These are phyloP conservation scores for Andrena bicolor DNA, from an alignment of 2,888 invertebrate genomes.

Conservation along the genomic window DNA sequence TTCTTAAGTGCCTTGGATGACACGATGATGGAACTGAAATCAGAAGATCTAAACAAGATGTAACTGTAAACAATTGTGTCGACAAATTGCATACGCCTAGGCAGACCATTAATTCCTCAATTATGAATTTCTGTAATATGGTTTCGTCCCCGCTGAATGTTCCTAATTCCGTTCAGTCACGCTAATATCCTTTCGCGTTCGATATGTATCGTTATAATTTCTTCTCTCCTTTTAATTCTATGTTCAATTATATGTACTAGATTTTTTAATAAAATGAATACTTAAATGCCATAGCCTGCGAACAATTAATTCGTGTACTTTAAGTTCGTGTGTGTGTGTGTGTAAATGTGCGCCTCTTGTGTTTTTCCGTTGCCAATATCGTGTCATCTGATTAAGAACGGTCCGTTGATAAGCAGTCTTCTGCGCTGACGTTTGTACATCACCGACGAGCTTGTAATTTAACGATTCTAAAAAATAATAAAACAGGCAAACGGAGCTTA, in stretches of 20 bases:
- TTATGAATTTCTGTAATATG: too few species aligned
- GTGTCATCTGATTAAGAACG: slow-evolving; percentile 69
- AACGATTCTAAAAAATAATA: slow-evolving; percentile 53
- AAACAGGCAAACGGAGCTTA: slow-evolving; percentile 55
- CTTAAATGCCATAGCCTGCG: slow-evolving; percentile 1
- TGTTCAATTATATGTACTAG: not conserved
- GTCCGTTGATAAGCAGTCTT: slow-evolving; percentile 54
- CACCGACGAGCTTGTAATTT: slow-evolving; percentile 63
- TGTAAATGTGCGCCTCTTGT: too few species aligned
- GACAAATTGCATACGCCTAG: too few species aligned
- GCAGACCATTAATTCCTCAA: too few species aligned
- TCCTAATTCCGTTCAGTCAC: not conserved
- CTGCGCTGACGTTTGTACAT: slow-evolving; percentile 46
- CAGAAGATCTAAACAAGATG: slow-evolving; percentile 6
- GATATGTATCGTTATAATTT: slow-evolving; percentile 1
- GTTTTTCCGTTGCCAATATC: slow-evolving; percentile 56
- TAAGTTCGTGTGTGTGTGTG: too few species aligned
- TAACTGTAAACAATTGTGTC: not conserved
- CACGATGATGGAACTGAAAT: slow-evolving; percentile 66
- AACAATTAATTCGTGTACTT: too few species aligned
- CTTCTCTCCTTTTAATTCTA: not conserved
- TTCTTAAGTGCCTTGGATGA: slow-evolving; percentile 73
- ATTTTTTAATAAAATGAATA: not conserved
- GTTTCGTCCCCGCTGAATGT: not conserved
- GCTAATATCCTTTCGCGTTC: not conserved